phyloP scores from a whole-genome alignment of 2,797 vertebrate species.

The Cottoperca gobio region DNA sequence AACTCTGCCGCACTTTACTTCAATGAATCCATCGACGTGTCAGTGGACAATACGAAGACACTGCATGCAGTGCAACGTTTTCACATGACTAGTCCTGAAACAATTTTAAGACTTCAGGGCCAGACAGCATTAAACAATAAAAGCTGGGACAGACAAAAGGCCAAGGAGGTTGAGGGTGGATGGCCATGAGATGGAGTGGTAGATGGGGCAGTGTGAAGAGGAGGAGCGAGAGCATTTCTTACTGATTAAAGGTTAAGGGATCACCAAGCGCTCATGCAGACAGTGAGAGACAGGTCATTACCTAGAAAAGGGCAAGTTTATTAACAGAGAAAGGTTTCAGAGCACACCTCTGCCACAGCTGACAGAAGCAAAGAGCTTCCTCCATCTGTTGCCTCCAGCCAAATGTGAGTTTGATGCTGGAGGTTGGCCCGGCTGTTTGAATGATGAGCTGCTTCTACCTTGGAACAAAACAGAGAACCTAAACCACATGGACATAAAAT shows the following conservation, averaged over 20 bases:
- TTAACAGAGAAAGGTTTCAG: constrained; percentile 86
- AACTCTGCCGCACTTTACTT: constrained; percentile 52
- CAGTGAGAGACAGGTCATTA: constrained; percentile 85
- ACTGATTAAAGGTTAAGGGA: constrained; percentile 85
- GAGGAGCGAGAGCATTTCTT: constrained; percentile 58
- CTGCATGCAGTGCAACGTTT: constrained; percentile 40
- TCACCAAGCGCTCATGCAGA: constrained; percentile 70
- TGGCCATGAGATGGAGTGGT: constrained; percentile 68
- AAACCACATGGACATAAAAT: not conserved
- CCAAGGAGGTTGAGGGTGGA: constrained; percentile 37
- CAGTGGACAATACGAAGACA: constrained; percentile 35
- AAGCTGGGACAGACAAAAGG: constrained; percentile 55
- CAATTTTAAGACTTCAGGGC: constrained; percentile 41
- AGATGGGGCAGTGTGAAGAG: constrained; percentile 51
- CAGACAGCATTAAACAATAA: constrained; percentile 59
- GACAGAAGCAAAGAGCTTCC: constrained; percentile 79
- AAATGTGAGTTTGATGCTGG: constrained; percentile 65
- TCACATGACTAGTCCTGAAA: constrained; percentile 56
- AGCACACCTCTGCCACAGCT: constrained; percentile 73
- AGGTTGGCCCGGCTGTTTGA: constrained; percentile 20
- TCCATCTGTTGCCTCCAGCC: constrained; percentile 56
- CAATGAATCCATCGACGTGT: constrained; percentile 67
- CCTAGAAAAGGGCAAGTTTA: constrained; percentile 85
- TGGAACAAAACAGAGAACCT: not conserved
- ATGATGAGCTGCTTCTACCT: constrained; percentile 11